A percentile compares a stretch with the other conserved stretches of the same genome.
These are phyloP conservation scores for Lordiphosa collinella DNA, from an alignment of 1,140 invertebrate species.

Conservation along the genomic window DNA sequence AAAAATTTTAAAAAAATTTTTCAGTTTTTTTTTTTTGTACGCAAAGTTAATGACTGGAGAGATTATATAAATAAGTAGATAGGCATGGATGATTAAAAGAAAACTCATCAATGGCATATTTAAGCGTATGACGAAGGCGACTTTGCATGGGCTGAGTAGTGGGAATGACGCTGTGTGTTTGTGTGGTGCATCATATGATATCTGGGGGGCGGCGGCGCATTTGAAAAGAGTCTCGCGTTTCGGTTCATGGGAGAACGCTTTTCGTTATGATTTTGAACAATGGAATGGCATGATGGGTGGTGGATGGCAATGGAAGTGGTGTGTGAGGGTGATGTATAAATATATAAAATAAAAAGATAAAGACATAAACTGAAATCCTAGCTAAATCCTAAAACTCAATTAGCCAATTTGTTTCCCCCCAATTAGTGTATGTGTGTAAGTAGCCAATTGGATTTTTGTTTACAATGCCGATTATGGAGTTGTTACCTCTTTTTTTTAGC, in stretches of 20 bases:
- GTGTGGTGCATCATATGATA: slow-evolving; percentile 9
- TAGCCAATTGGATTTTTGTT: slow-evolving; percentile 79
- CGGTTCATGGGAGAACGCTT: slow-evolving; percentile 24
- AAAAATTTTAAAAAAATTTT: slow-evolving; percentile 50
- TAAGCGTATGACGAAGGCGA: slow-evolving; percentile 39
- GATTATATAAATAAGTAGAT: slow-evolving; percentile 60
- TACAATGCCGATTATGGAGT: slow-evolving; percentile 66
- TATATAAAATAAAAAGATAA: too few species aligned
- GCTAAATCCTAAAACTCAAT: not conserved
- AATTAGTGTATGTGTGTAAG: slow-evolving; percentile 27
- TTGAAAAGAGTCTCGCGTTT: slow-evolving; percentile 67
- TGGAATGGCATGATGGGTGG: slow-evolving; percentile 11
- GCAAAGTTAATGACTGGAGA: slow-evolving; percentile 79
- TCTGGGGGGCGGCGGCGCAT: slow-evolving; percentile 36
- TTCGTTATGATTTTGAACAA: slow-evolving; percentile 21
- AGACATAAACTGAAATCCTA: slow-evolving; percentile 29
- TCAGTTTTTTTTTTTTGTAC: slow-evolving; percentile 35
- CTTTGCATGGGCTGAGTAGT: slow-evolving; percentile 23
- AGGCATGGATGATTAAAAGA: slow-evolving; percentile 33
- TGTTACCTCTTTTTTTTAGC: slow-evolving; percentile 17
- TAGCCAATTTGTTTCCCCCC: not conserved
- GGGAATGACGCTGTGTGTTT: slow-evolving; percentile 13
- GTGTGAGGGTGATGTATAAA: slow-evolving; percentile 26
- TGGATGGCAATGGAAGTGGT: slow-evolving; percentile 39
- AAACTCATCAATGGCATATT: slow-evolving; percentile 46